Evolutionary conservation across 2,797 vertebrate species (phyloP), one percentile per base, ranked within the genome.

Genomic region (Gymnothorax reevesii): DNA sequence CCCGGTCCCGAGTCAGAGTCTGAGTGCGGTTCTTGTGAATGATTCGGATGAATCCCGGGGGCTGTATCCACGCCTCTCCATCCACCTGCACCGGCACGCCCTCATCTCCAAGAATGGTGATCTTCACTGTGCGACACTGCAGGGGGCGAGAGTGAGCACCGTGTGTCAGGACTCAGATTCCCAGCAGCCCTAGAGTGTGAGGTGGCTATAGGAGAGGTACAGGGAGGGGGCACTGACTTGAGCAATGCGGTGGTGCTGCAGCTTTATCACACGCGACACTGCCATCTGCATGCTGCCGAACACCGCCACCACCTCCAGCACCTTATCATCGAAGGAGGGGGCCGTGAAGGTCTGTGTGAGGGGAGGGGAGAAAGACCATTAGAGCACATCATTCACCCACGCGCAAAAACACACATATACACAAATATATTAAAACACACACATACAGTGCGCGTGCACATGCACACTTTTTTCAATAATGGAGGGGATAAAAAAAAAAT

Each of bases 211-310:
- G 49, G 49, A 83, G 12, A 0, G 33, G 27, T 42, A 60, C 13
- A 33, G 25, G 33, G 54, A 20, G 33, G 64, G 62, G 20, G 27
- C 9, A 22, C 33, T 69, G 93, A 99, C 98, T 97, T 99, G 98
- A n/a, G 98, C 98, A 12, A 99, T 99, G 59, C 98, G 97, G 89
- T 99, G 98, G 90, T 99, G 98, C 89, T 99, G 98, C 22, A 99
- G 95, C 89, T 97, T 98, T 89, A 99, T 99, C 83, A 99, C 98
- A 22, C 98, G 94, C 2, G 98, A 99, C 73, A 99, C 97, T 0
- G 98, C 98, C 98, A 99, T 99, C 94, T 99, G 98, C 97, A 99
- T 99, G 91, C 98, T 99, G 86, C 98, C 98, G 4, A 99, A 99
- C 87, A 99, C 98, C 0, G 98, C 98, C 0, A 99, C 98, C 86